Conservation (phyloP, 2,797 vertebrate genomes). For the Lutjanus argentimaculatus region DNA sequence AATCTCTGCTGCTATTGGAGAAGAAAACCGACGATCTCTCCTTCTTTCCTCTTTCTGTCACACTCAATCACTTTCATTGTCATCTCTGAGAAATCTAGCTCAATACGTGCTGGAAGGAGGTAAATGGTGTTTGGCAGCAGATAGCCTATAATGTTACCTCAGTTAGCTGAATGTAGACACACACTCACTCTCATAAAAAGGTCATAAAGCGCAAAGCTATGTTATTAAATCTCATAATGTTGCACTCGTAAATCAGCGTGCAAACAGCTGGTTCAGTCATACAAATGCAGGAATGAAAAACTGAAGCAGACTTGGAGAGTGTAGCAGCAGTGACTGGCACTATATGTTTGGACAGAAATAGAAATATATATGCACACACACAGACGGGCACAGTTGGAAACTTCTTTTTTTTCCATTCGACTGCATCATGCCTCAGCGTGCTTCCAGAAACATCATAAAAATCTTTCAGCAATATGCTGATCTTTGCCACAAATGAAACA, state of each 20-base stretch:
- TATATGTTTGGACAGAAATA: slow-evolving; percentile 6
- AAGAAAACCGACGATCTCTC: slow-evolving; percentile 48
- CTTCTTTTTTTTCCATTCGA: neutral
- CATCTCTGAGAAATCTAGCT: slow-evolving; percentile 60
- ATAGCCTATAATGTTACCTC: slow-evolving; percentile 67
- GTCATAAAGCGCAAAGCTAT: slow-evolving; percentile 71
- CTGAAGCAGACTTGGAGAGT: slow-evolving; percentile 1
- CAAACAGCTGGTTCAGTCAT: slow-evolving; percentile 60
- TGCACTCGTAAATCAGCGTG: slow-evolving; percentile 70
- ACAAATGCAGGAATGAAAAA: slow-evolving; percentile 45
- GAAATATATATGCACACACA: neutral
- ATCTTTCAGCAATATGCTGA: neutral
- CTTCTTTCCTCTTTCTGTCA: slow-evolving; percentile 60
- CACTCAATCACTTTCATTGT: slow-evolving; percentile 68
- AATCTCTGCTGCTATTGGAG: slow-evolving; percentile 52
- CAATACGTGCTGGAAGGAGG: slow-evolving; percentile 41
- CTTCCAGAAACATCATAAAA: slow-evolving; percentile 9
- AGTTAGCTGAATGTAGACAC: slow-evolving; percentile 53
- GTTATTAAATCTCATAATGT: slow-evolving; percentile 77
- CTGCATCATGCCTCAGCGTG: slow-evolving; percentile 1
- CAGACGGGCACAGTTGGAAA: neutral
- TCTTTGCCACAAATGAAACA: slow-evolving; percentile 9
- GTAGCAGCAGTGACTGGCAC: slow-evolving; percentile 17
- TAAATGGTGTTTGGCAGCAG: slow-evolving; percentile 65
- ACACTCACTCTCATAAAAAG: slow-evolving; percentile 59